These are phyloP conservation scores for Coccyzus lansbergi DNA, from an alignment of 2,797 vertebrate genomes.

Conservation along the genomic window DNA sequence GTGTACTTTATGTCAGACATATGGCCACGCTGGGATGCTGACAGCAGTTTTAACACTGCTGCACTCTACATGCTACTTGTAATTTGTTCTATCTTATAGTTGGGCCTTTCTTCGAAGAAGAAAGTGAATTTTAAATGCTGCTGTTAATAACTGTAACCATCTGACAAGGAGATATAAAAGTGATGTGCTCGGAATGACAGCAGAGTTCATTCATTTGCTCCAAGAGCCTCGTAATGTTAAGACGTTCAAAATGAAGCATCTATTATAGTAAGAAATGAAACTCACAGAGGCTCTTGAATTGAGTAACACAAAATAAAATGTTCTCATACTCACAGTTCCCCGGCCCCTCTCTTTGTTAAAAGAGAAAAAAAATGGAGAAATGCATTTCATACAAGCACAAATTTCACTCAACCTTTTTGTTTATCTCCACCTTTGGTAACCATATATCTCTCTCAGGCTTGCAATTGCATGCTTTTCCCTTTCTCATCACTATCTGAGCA, in stretches of 20 bases:
- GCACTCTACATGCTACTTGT: background rate
- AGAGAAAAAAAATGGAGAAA: background rate
- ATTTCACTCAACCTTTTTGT: background rate
- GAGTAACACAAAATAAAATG: background rate
- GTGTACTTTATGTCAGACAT: conserved; percentile 57
- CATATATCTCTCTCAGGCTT: background rate
- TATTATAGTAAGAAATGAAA: conserved; percentile 14
- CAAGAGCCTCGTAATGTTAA: background rate
- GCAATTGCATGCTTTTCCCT: background rate
- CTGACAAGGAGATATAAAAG: conserved; percentile 26
- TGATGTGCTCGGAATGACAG: background rate
- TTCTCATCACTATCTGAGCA: conserved; percentile 1
- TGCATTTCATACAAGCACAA: background rate
- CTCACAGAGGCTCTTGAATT: background rate
- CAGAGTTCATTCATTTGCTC: background rate
- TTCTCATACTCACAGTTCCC: background rate
- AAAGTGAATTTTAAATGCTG: conserved; percentile 47
- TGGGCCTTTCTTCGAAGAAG: background rate
- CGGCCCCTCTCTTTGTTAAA: rapidly evolving
- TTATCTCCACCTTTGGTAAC: conserved; percentile 23
- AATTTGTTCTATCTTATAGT: conserved; percentile 24
- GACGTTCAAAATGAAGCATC: background rate
- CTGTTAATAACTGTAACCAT: background rate
- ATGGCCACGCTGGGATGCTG: conserved; percentile 47
- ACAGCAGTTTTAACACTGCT: conserved; percentile 55